Conservation (phyloP, 2,888 invertebrate species). For the Lissonota sp. region DNA sequence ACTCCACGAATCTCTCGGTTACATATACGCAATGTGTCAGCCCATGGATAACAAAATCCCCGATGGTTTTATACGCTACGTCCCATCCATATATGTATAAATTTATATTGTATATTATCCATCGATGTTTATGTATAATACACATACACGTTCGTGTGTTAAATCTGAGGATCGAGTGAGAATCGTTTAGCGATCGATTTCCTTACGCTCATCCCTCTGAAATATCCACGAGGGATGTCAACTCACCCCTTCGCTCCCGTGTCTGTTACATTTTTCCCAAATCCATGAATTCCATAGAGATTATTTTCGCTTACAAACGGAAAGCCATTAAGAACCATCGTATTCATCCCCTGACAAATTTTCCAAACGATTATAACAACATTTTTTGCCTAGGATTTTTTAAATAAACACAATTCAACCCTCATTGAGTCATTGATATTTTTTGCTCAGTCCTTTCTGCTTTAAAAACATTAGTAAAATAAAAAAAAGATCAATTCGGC, state of each 20-base stretch:
- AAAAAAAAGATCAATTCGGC: too few species aligned
- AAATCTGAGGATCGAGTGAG: neutral
- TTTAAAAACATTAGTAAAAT: too few species aligned
- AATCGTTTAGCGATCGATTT: slow-evolving; percentile 27
- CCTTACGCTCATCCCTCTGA: neutral
- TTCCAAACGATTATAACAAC: neutral
- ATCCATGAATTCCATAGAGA: slow-evolving; percentile 18
- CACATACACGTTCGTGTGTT: neutral
- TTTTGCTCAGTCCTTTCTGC: too few species aligned
- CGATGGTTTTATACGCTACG: neutral
- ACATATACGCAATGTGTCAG: neutral
- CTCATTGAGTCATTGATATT: too few species aligned
- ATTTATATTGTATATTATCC: neutral
- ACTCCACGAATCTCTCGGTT: neutral
- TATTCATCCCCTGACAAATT: slow-evolving; percentile 5
- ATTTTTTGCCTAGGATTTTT: neutral
- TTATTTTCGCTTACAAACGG: neutral
- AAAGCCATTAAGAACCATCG: neutral
- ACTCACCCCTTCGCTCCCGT: neutral
- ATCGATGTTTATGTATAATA: neutral
- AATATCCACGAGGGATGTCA: neutral
- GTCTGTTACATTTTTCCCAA: neutral
- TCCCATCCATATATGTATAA: neutral
- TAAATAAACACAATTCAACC: too few species aligned
- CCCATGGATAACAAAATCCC: slow-evolving; percentile 39